Percentiles rank a stretch among this genome's conserved stretches.
These are phyloP conservation scores for Macrotis lagotis DNA, from an alignment of 2,113 vertebrate genomes.

Conservation along the genomic window DNA sequence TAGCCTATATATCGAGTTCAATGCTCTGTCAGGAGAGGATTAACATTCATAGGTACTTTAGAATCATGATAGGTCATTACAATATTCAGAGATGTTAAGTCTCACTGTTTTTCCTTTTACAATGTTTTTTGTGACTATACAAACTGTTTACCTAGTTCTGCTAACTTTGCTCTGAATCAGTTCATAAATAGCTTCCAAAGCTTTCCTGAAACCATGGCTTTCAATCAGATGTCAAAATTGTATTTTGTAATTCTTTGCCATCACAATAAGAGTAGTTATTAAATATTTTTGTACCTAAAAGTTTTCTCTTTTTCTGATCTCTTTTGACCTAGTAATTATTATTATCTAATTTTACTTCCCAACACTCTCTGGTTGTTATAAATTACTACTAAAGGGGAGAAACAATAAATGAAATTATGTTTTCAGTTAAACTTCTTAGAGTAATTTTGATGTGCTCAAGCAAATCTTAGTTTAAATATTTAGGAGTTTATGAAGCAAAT, in stretches of 20 bases:
- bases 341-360: constrained; percentile 6
- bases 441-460: not conserved
- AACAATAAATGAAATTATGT: not conserved
- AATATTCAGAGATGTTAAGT: not conserved
- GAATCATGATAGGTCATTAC: not conserved
- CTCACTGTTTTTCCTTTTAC: not conserved
- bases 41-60: not conserved
- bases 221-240: not conserved
- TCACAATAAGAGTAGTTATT: not conserved
- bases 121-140: not conserved
- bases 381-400: not conserved
- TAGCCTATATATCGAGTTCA: not conserved
- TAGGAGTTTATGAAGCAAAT: constrained; percentile 40
- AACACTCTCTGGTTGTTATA: constrained; percentile 37
- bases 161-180: not conserved
- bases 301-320: not conserved
- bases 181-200: not conserved
- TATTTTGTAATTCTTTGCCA: not conserved
- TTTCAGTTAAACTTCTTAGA: constrained; percentile 20
- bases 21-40: not conserved
- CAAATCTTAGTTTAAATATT: not conserved
- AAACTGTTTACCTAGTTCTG: not conserved
- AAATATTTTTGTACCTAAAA: not conserved
- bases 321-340: not conserved
- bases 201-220: not conserved